phyloP scores from a whole-genome alignment of 2,797 vertebrate species.

The Argyrosomus regius region DNA sequence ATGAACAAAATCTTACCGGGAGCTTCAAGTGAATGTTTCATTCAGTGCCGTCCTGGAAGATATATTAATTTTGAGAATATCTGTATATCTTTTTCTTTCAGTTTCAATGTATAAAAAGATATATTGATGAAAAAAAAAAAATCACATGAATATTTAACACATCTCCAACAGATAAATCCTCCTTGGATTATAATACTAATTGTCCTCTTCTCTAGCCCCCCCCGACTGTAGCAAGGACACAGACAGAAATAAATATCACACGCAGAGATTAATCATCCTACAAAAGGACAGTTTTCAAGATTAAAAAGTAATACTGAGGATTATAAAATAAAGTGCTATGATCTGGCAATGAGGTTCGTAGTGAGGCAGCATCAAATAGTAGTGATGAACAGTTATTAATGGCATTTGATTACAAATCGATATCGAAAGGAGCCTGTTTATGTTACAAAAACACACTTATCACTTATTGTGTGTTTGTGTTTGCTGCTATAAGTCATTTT shows the following conservation, averaged over 20 bases:
- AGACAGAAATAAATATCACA: background rate
- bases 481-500: too few species aligned
- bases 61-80: background rate
- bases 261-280: conserved; percentile 2
- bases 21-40: background rate
- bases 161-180: conserved; percentile 13
- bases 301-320: conserved; percentile 6
- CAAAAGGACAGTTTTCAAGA: conserved; percentile 6
- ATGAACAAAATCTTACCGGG: background rate
- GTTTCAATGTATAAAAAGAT: background rate
- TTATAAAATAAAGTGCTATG: background rate
- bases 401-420: background rate
- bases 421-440: background rate
- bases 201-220: background rate
- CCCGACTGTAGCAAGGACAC: background rate
- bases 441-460: background rate
- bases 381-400: background rate
- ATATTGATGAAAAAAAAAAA: conserved; percentile 1
- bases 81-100: background rate
- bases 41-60: background rate
- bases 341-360: background rate
- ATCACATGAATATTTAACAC: conserved; percentile 32
- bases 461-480: background rate
- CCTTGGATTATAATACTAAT: background rate
- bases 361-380: background rate